Evolutionary conservation across 2,888 invertebrate genomes (phyloP).

Genomic region (Polydrusus pterygomalis): DNA sequence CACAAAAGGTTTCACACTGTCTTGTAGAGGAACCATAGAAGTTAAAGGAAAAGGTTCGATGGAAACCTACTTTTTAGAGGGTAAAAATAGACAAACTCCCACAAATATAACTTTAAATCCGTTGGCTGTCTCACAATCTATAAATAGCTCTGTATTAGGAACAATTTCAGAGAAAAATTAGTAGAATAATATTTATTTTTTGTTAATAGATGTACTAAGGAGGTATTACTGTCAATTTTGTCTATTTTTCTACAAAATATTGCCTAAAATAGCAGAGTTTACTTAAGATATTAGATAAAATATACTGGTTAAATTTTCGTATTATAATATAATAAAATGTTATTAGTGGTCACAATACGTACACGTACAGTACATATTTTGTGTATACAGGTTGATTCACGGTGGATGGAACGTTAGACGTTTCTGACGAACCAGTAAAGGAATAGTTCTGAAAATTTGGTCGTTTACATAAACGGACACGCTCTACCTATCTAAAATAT

Average conservation of each 20-base stretch:
- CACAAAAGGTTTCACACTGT: constrained; percentile 85
- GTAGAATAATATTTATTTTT: constrained; percentile 43
- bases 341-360: neutral
- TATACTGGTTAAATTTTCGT: neutral
- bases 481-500: too few species aligned
- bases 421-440: too few species aligned
- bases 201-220: constrained; percentile 18
- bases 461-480: too few species aligned
- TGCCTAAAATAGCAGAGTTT: neutral
- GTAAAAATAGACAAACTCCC: constrained; percentile 61
- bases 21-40: constrained; percentile 90
- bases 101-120: constrained; percentile 70
- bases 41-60: constrained; percentile 97
- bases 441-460: too few species aligned
- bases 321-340: neutral
- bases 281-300: neutral
- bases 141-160: constrained; percentile 61
- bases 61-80: constrained; percentile 88
- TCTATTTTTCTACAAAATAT: constrained; percentile 14
- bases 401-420: too few species aligned
- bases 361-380: too few species aligned
- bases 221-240: constrained; percentile 26
- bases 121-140: constrained; percentile 61
- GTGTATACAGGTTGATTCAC: too few species aligned
- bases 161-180: constrained; percentile 65